These are phyloP conservation scores for Chionoecetes opilio DNA, from an alignment of 1,140 invertebrate species.

Conservation along the genomic window DNA sequence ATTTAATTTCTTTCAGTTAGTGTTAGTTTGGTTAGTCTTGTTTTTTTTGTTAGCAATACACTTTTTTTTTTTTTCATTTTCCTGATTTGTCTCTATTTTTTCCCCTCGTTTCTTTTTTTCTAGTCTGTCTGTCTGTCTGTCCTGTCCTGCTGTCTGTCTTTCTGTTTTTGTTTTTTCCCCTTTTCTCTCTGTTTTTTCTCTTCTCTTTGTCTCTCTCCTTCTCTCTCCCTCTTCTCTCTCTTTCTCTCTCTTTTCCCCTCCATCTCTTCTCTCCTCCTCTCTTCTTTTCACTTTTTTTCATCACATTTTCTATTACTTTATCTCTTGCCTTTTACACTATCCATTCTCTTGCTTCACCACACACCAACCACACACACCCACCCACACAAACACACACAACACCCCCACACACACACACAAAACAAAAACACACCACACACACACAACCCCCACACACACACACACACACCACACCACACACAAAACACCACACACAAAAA, in stretches of 20 bases:
- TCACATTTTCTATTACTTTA: background rate
- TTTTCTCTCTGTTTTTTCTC: background rate
- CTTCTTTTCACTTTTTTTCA: background rate
- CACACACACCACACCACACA: conserved; percentile 24
- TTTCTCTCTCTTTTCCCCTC: conserved; percentile 44
- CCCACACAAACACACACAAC: background rate
- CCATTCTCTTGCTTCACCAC: background rate
- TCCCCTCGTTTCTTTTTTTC: background rate
- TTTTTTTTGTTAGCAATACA: background rate
- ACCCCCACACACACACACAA: background rate
- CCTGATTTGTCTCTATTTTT: background rate
- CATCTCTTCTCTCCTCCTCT: background rate
- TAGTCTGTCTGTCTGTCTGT: too few relatives aligned
- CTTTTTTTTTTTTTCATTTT: background rate
- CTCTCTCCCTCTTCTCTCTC: conserved; percentile 36
- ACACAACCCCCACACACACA: conserved; percentile 33
- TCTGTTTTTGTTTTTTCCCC: background rate
- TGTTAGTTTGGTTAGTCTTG: background rate
- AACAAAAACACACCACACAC: background rate
- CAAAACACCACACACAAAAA: background rate
- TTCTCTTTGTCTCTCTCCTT: background rate
- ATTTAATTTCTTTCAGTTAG: background rate
- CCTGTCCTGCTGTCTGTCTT: too few relatives aligned
- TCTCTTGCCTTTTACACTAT: background rate
- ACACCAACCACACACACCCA: background rate